These are phyloP conservation scores for Neodiprion pinetum DNA, from an alignment of 1,140 invertebrate genomes.

Conservation along the genomic window DNA sequence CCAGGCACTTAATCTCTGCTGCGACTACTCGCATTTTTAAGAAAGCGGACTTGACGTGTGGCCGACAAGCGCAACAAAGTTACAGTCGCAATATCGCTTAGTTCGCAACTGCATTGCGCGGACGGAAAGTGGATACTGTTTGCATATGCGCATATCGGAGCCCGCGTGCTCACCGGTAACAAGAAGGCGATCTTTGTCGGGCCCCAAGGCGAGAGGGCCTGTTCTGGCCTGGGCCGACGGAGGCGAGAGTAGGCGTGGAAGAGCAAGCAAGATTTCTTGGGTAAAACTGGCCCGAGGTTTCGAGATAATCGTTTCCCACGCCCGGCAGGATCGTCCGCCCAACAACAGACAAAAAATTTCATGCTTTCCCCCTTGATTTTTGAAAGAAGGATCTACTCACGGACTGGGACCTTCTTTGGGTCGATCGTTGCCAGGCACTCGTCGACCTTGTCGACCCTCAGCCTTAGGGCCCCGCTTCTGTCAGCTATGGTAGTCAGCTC, in stretches of 20 bases:
- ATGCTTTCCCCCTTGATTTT: not conserved
- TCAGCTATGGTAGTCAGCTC: constrained; percentile 62
- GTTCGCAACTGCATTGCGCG: too few species aligned
- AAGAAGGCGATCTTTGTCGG: constrained; percentile 42
- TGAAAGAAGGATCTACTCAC: constrained; percentile 55
- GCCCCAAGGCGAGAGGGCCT: constrained; percentile 30
- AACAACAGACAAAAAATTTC: not conserved
- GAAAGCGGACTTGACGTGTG: too few species aligned
- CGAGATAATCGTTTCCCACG: constrained; percentile 48
- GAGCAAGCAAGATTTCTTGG: constrained; percentile 21
- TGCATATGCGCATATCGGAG: too few species aligned
- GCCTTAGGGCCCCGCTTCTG: constrained; percentile 58
- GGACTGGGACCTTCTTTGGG: constrained; percentile 66
- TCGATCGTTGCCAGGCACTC: constrained; percentile 56
- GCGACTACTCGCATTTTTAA: too few species aligned
- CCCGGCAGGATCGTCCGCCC: constrained; percentile 33
- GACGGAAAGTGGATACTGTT: too few species aligned
- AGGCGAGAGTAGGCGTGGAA: not conserved
- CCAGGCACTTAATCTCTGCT: too few species aligned
- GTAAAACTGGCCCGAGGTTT: constrained; percentile 45
- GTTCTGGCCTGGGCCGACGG: constrained; percentile 20
- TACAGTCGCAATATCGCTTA: too few species aligned
- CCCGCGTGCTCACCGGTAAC: not conserved
- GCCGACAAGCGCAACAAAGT: too few species aligned
- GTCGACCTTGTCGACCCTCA: constrained; percentile 57